Conservation (phyloP, 2,113 vertebrate genomes). For the Phasianus colchicus region DNA sequence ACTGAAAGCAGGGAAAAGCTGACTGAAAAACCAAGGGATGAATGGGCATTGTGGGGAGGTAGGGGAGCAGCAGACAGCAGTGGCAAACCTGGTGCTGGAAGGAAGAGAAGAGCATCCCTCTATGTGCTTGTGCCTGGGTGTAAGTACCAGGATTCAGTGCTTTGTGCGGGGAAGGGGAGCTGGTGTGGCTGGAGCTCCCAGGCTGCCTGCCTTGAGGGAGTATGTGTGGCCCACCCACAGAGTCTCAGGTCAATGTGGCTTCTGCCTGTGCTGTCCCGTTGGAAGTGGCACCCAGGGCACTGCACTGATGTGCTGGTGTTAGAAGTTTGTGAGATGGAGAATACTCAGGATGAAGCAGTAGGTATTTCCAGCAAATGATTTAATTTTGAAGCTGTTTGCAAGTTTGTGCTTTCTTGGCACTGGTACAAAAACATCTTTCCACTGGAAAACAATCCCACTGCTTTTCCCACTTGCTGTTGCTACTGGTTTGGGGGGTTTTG, state of each 20-base stretch:
- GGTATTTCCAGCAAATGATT: conserved; percentile 1
- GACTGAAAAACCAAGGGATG: neutral
- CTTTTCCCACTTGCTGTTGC: neutral
- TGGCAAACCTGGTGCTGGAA: neutral
- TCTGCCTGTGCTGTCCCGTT: neutral
- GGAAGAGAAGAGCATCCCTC: neutral
- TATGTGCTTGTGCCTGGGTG: neutral
- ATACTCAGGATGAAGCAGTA: neutral
- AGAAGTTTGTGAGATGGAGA: neutral
- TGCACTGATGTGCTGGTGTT: neutral
- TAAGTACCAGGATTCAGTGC: neutral
- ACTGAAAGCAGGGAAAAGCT: neutral
- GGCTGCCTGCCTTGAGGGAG: neutral
- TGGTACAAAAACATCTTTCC: neutral
- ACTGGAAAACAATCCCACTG: neutral
- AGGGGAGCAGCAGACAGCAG: neutral
- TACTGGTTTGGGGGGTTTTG: neutral
- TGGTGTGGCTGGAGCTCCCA: neutral
- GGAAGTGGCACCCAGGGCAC: neutral
- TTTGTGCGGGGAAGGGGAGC: neutral
- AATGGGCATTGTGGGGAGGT: neutral
- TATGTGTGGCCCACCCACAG: accelerated
- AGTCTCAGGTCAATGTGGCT: accelerated
- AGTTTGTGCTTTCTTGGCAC: neutral
- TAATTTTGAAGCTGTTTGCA: neutral